Evolutionary conservation across 2,888 invertebrate species (phyloP), one percentile per base, ranked within the genome.

Genomic region (Iphiclides podalirius): DNA sequence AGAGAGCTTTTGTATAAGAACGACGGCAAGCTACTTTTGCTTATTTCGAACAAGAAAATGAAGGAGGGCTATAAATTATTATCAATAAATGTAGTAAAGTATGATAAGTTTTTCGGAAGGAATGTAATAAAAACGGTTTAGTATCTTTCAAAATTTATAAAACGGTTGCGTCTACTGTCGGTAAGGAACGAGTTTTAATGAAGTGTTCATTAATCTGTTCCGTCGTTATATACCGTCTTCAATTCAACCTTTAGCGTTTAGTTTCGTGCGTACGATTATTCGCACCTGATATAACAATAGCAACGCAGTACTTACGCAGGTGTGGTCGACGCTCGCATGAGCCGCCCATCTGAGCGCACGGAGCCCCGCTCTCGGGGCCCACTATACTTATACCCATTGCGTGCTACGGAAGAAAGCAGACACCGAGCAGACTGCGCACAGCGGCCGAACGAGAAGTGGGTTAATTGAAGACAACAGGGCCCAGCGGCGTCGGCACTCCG

Each of bases 381-480:
- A 67, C 75, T 74, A 75, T 77, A 80, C 79, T 80, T 80, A 76
- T 72, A 75, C 70, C 71, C 72, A 75, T 76, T 55, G 55, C 57
- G 52, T 40, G 63, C 66, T 70, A 69, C 75, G 75, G 79, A 86
- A 78, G 85, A 86, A 86, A 87, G 86, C 82, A 87, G 86, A 86
- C 86, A 80, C 76, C 75, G 70, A 57, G 71, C 70, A 87, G 85
- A 87, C 86, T 70, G 65, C 60, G 73, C 67, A 86, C 84, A 85
- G 82, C 81, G 78, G 73, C 62, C 70, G 64, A 60, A 67, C 68
- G 73, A 54, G 71, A 86, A 79, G 73, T 85, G 78, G 86, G 86
- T 85, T 85, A 87, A 87, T 85, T 82, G 80, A 81, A 82, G 82
- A 79, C 79, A 76, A 78, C 75, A 75, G 72, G 72, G 66, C 63